Conservation (phyloP, 2,888 invertebrate species). For the Zaprionus bogoriensis region DNA sequence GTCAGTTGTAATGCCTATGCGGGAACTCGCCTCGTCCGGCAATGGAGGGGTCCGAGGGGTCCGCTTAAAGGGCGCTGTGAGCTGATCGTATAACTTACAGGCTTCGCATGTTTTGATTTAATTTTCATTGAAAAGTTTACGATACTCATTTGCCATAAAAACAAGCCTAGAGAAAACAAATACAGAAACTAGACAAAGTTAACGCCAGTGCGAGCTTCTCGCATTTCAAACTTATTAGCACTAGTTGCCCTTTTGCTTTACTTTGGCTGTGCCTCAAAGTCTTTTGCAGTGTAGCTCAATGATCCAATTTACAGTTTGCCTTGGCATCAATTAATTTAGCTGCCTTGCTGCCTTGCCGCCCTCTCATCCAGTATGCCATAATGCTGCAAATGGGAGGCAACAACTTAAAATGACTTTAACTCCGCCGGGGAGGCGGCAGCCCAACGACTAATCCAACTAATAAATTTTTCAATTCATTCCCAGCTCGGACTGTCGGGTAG, state of each 20-base stretch:
- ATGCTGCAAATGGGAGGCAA: background rate
- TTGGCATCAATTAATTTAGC: constrained; percentile 11
- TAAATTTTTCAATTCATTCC: constrained; percentile 56
- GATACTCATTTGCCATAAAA: constrained; percentile 6
- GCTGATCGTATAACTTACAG: constrained; percentile 1
- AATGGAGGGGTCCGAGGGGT: too few species aligned
- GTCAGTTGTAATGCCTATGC: constrained; percentile 19
- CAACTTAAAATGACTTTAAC: constrained; percentile 19
- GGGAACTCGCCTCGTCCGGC: background rate
- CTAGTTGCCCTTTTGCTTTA: background rate
- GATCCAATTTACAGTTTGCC: background rate
- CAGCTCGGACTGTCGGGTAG: constrained; percentile 8
- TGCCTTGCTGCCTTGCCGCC: background rate
- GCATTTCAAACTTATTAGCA: too few species aligned
- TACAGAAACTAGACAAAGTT: too few species aligned
- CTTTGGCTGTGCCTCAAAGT: background rate
- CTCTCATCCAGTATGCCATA: constrained; percentile 13
- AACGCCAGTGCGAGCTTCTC: too few species aligned
- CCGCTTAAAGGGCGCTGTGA: constrained; percentile 8
- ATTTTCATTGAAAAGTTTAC: constrained; percentile 12
- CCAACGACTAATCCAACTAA: constrained; percentile 40
- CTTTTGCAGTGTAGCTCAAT: background rate
- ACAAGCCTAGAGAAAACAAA: background rate
- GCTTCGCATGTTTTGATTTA: constrained; percentile 10
- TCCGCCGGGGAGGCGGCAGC: background rate